Evolutionary conservation across 2,888 invertebrate genomes (phyloP).

Genomic region (Yponomeuta evonymella): DNA sequence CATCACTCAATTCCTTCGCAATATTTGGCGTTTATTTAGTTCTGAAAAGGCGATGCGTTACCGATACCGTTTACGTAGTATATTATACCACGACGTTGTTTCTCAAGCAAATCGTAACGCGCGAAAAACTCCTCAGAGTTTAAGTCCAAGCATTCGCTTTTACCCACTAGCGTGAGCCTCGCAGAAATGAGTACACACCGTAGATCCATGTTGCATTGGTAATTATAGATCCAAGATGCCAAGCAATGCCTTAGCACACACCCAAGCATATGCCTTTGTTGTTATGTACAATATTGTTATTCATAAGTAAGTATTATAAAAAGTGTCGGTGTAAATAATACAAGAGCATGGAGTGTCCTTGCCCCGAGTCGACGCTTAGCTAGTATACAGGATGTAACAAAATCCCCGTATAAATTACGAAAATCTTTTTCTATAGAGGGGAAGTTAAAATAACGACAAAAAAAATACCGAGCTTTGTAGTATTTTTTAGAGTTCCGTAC

Average conservation of each 20-base stretch:
- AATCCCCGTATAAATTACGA: no score
- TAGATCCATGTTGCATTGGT: neutral
- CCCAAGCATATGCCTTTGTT: neutral
- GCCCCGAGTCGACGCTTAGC: neutral
- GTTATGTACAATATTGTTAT: neutral
- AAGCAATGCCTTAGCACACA: neutral
- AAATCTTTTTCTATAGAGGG: no score
- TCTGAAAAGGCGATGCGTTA: no score
- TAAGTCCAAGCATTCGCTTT: neutral
- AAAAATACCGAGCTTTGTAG: no score
- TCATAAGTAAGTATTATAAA: neutral
- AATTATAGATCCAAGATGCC: neutral
- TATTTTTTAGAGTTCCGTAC: no score
- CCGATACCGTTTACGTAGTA: no score
- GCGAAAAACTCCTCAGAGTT: neutral
- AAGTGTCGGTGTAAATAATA: neutral
- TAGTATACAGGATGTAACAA: neutral
- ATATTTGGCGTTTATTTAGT: no score
- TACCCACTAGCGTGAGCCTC: neutral
- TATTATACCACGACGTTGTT: neutral
- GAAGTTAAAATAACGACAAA: no score
- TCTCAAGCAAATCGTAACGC: neutral
- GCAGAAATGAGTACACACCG: neutral
- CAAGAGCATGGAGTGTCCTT: neutral
- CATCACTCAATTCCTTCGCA: no score